A percentile compares a stretch with the other conserved stretches of the same genome.
Conservation (phyloP, 2,797 vertebrate species). For the Euphonia xanthogaster region DNA sequence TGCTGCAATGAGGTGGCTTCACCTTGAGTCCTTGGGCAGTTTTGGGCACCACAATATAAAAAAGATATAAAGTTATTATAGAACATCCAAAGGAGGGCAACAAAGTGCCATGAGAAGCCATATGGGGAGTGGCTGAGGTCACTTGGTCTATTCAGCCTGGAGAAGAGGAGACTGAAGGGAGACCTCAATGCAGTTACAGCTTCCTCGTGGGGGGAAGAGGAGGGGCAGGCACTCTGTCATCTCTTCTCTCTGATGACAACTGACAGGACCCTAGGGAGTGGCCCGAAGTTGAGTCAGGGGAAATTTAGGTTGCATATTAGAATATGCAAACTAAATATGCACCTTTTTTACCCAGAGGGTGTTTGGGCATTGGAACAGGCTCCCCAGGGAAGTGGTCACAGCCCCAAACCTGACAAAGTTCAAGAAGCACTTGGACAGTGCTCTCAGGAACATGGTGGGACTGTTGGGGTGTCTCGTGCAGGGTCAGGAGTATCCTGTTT, state of each 20-base stretch:
- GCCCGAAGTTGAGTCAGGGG: background rate
- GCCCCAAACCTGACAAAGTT: background rate
- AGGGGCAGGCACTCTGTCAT: background rate
- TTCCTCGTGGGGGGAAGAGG: accelerated
- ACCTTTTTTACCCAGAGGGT: background rate
- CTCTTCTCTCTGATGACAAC: background rate
- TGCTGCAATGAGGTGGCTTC: background rate
- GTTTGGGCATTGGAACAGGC: accelerated
- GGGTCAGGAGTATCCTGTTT: background rate
- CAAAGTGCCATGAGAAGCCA: background rate
- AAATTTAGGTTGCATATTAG: background rate
- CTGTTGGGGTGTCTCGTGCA: background rate
- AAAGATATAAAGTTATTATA: background rate
- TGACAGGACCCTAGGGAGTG: background rate
- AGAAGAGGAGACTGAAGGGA: background rate
- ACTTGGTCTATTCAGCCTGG: background rate
- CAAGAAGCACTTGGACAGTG: background rate
- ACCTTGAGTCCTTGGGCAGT: background rate
- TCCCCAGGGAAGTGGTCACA: background rate
- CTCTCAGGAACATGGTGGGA: background rate
- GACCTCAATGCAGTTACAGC: background rate
- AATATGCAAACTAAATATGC: background rate
- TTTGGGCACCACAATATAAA: background rate
- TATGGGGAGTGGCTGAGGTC: accelerated
- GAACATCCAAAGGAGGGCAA: background rate